Evolutionary conservation across 2,113 vertebrate genomes (phyloP), one percentile per base, ranked within the genome.

Genomic region (Dascyllus trimaculatus): DNA sequence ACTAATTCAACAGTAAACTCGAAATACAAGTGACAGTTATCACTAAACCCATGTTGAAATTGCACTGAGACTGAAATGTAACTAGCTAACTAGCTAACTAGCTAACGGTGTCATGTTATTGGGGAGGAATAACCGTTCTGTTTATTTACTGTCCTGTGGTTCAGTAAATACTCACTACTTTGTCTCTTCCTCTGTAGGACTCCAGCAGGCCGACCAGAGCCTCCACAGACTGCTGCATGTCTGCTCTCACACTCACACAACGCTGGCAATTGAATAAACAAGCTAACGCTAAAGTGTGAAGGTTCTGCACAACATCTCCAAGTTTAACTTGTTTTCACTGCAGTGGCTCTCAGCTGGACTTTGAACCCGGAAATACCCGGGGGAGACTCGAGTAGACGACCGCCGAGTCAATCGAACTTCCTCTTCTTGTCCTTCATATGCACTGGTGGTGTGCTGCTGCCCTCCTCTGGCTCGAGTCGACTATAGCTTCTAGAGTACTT

Each of bases 111-210:
- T 35, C 32, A 22, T 19, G 2, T 14, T 4, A 46, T 3, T n/a
- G 8, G 7, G 43, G 24, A 52, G 24, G 19, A 15, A 11, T 4
- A 49, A 32, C 32, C 40, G 35, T 11, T 15, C 4, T 43, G 40
- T 72, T 56, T 18, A 1, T 45, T 22, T 54, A 18, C 29, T 2
- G 40, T 3, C 13, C 40, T 15, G 14, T 17, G 1, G 22, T 2
- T 25, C 43, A 45, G 13, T 10, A n/a, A 38, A 21, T 53, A 94
- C 96, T 96, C 90, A 98, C 97, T 91, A 95, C 90, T 89, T 96
- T 96, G 85, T 99, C 97, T 53, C 97, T 95, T 18, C 96, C 97
- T 82, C 97, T 93, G 90, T 98, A 95, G 0, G 96, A 95, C 89
- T 99, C 97, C 79, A 99, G 87, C 21, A 91, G 65, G 0, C 91